phyloP scores from a whole-genome alignment of 2,113 vertebrate genomes.

The Hylia prasina region DNA sequence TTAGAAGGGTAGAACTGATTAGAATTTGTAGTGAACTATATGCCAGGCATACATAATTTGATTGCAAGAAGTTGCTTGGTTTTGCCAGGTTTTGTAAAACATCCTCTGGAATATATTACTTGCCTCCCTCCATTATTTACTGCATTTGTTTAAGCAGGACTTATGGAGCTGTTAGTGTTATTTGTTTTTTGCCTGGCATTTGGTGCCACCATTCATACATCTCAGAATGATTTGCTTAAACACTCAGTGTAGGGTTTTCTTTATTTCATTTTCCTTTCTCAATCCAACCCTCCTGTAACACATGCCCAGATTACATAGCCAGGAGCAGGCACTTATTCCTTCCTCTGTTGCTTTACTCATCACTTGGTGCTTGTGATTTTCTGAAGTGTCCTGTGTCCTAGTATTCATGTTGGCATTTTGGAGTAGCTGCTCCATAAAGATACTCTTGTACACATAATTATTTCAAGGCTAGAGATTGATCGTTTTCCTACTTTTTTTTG shows the following conservation, averaged over 20 bases:
- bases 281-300: neutral
- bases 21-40: conserved; percentile 60
- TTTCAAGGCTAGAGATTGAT: neutral
- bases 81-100: conserved; percentile 53
- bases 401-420: neutral
- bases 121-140: conserved; percentile 55
- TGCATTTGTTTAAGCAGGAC: conserved; percentile 44
- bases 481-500: neutral
- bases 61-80: conserved; percentile 63
- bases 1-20: conserved; percentile 66
- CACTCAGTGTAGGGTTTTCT: neutral
- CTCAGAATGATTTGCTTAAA: conserved; percentile 37
- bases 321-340: neutral
- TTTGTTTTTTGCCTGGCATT: conserved; percentile 56
- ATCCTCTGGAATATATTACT: conserved; percentile 53
- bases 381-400: neutral
- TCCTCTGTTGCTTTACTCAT: neutral
- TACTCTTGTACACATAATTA: neutral
- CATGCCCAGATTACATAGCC: neutral
- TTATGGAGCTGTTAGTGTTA: conserved; percentile 48
- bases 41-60: conserved; percentile 65
- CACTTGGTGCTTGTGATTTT: neutral
- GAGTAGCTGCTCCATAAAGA: neutral
- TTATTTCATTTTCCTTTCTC: conserved; percentile 19
- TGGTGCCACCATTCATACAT: conserved; percentile 18